A percentile compares a stretch with the other conserved stretches of the same genome.
Conservation (phyloP, 2,113 vertebrate genomes). For the Psephotus haematonotus region DNA sequence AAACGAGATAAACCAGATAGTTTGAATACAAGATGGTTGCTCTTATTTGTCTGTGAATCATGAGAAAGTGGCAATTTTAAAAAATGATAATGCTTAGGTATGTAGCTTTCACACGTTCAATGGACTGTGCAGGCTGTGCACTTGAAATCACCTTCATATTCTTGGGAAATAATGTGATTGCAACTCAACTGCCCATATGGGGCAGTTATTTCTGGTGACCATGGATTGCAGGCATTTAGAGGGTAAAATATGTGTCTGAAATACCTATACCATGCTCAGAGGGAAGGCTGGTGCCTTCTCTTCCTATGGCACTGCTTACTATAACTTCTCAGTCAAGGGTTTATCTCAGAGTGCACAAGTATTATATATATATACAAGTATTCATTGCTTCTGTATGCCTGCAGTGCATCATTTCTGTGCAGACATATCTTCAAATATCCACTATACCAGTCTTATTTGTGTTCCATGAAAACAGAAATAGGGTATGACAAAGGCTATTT, state of each 20-base stretch:
- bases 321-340: neutral
- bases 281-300: neutral
- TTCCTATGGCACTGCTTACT: neutral
- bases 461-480: neutral
- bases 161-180: slow-evolving; percentile 12
- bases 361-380: too few species aligned
- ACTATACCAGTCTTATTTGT: neutral
- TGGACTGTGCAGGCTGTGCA: neutral
- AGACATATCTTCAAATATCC: neutral
- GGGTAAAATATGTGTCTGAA: neutral
- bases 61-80: slow-evolving; percentile 4
- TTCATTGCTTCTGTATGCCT: neutral
- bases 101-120: neutral
- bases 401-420: rapidly evolving
- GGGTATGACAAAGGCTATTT: neutral
- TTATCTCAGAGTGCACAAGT: neutral
- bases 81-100: neutral
- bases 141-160: neutral
- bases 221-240: neutral
- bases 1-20: neutral
- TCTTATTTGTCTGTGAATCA: neutral
- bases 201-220: slow-evolving; percentile 28
- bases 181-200: slow-evolving; percentile 1
- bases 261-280: neutral
- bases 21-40: neutral